Evolutionary conservation across 1,140 invertebrate genomes (phyloP), one percentile per base, ranked within the genome.

Genomic region (Acromyrmex echinatior): DNA sequence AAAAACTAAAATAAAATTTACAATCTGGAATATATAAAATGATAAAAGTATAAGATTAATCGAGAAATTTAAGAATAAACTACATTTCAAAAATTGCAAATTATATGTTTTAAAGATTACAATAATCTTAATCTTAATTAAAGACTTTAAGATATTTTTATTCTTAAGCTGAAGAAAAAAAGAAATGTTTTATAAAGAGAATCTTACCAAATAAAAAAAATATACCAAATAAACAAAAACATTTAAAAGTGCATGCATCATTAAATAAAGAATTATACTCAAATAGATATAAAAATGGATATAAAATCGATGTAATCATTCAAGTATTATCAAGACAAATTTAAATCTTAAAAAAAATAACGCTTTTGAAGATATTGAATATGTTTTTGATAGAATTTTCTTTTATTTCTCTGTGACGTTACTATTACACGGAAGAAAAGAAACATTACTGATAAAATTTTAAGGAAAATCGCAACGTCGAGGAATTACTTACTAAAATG

Each of bases 401-500:
- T 35, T n/a, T 31, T 18, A 18, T 10, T 65, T 31, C 16, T 35
- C 2, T 18, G 16, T 9, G 14, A 35, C 3, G 39, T 45, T 35
- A 28, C 2, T 65, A 35, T 25, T 25, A 18, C 68, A 71, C 21
- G 10, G 25, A 73, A 73, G 16, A 18, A 7, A 25, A 28, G 4
- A 39, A 51, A 60, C 9, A 10, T 25, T 53, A 1, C 18, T 7
- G 2, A 2, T 21, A 14, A 31, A 10, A 21, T n/a, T n/a, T n/a
- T n/a, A n/a, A 39, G 3, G 56, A 39, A 60, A 73, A 25, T 60
- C 2, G 16, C 21, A 45, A 25, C 7, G 16, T 10, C 31, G 21
- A 71, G 18, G 12, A 74, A 18, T 35, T 76, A 86, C 94, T 94
- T 90, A 94, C 94, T 93, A 28, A 62, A 80, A 71, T 93, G 90